Base-by-base conservation (phyloP, 2,113 vertebrate genomes). In the Nettapus auritus region DNA sequence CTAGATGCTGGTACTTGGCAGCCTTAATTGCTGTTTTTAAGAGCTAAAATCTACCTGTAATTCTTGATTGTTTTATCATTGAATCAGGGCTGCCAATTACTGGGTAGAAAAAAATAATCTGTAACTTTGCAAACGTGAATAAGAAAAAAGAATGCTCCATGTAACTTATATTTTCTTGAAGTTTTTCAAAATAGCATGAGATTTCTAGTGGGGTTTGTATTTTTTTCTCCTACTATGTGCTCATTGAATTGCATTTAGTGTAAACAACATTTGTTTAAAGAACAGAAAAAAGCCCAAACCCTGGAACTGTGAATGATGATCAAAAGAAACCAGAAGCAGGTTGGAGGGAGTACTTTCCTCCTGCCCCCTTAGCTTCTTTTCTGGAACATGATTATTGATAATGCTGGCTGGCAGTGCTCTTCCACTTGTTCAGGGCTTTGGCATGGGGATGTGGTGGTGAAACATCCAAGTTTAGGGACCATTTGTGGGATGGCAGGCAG, bases 41-140 rank as follows among this genome's bases (percentile, higher is more conserved):
- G n/a, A 89, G 38, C 75, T 85, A 40, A 93, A 82, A 79, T 59
- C 66, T 13, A 52, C 38, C 38, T 87, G 15, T 69, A 82, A 56
- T 55, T 91, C 17, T 46, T 46, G 31, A 3, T 36, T 92, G 16
- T 1, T 15, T 69, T 56, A 44, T 26, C 17, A 56, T 94, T 95
- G 75, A 50, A 40, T 55, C 57, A 4, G 29, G 77, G 28, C 46
- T 78, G n/a, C 38, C 56, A 63, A 16, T 79, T 91, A 25, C 2
- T 25, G 69, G 44, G 7, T 23, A 53, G 48, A 2, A 56, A 4
- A 38, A 40, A 64, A 83, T 6, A 0, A 2, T 44, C n/a, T 11
- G 0, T 8, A 9, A 50, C 15, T 63, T 84, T 76, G 17, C 18
- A 66, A 44, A 69, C 53, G 83, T 40, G 44, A 44, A 11, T 57